These are phyloP conservation scores for Arothron firmamentum DNA, from an alignment of 2,113 vertebrate species.

Conservation along the genomic window DNA sequence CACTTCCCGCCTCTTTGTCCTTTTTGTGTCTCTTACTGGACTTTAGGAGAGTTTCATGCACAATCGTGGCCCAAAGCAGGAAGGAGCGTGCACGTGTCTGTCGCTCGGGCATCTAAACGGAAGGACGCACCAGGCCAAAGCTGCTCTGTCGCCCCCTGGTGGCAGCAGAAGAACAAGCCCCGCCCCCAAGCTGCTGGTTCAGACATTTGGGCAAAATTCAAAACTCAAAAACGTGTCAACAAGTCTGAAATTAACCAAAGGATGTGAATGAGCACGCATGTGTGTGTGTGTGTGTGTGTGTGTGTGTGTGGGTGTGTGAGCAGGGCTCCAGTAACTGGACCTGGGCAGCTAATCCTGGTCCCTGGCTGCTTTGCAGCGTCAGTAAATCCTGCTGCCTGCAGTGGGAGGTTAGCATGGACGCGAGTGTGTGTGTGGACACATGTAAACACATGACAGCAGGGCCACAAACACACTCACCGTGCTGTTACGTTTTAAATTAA, in stretches of 20 bases:
- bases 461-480: constrained; percentile 29
- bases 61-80: constrained; percentile 40
- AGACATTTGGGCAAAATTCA: not conserved
- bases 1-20: constrained; percentile 68
- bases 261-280: constrained; percentile 1
- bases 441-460: constrained; percentile 5
- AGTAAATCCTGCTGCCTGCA: constrained; percentile 51
- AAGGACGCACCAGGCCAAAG: not conserved
- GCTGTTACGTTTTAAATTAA: constrained; percentile 51
- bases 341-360: constrained; percentile 62
- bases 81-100: not conserved
- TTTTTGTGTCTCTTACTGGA: constrained; percentile 50
- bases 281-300: constrained; percentile 37
- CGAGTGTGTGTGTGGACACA: constrained; percentile 2
- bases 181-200: not conserved
- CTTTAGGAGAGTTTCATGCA: constrained; percentile 45
- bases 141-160: not conserved
- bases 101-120: no score
- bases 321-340: constrained; percentile 61
- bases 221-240: not conserved
- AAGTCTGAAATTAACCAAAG: not conserved
- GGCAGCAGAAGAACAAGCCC: no score
- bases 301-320: constrained; percentile 49
- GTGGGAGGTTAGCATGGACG: constrained; percentile 3
- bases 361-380: constrained; percentile 60